Evolutionary conservation across 2,797 vertebrate genomes (phyloP).

Genomic region (Chrysocyon brachyurus): DNA sequence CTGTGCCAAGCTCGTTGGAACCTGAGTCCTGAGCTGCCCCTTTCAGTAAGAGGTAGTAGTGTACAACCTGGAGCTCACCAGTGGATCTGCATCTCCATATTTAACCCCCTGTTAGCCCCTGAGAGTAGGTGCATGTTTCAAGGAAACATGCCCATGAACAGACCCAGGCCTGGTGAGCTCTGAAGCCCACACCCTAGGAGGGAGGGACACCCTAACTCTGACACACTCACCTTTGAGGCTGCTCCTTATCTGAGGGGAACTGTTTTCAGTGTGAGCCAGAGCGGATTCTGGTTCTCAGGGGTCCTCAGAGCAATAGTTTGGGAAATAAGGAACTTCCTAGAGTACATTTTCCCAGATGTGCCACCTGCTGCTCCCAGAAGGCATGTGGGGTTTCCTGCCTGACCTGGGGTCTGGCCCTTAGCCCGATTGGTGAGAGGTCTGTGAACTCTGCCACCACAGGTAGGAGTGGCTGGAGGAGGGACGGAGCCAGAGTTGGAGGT

Average conservation of each 20-base stretch:
- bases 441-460: neutral
- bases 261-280: neutral
- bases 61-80: neutral
- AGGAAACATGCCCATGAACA: neutral
- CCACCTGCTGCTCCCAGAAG: neutral
- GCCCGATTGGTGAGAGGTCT: neutral
- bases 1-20: neutral
- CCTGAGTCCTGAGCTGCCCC: neutral
- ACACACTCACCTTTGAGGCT: accelerated
- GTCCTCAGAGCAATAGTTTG: neutral
- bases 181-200: neutral
- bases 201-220: neutral
- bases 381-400: neutral
- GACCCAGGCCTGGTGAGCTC: neutral
- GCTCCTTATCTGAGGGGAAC: neutral
- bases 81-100: too few relatives aligned
- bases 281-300: neutral
- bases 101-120: neutral
- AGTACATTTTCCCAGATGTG: neutral
- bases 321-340: neutral
- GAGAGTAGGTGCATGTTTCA: neutral
- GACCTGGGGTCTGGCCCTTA: too few relatives aligned
- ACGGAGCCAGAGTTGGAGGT: neutral
- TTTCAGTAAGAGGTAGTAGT: neutral
- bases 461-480: too few relatives aligned